These are phyloP conservation scores for Dicyrtoma fusca DNA, from an alignment of 2,888 invertebrate species.

Conservation along the genomic window DNA sequence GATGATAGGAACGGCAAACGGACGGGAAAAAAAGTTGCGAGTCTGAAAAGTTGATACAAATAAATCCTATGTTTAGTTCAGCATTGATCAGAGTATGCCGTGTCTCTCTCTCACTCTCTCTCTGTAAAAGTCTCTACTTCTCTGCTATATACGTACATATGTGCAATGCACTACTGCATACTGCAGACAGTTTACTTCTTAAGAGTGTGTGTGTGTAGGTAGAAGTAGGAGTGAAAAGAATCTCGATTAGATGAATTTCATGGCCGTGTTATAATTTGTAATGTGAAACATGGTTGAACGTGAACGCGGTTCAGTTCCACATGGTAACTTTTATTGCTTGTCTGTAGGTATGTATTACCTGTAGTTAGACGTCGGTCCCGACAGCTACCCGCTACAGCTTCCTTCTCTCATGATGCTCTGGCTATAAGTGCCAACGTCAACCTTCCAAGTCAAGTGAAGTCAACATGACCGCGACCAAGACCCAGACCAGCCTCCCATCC, in stretches of 20 bases:
- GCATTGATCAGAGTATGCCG: too few species aligned
- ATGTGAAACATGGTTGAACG: slow-evolving; percentile 27
- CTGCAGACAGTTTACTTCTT: too few species aligned
- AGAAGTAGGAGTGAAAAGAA: slow-evolving; percentile 23
- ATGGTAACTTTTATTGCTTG: slow-evolving; percentile 6
- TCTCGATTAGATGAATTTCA: slow-evolving; percentile 35
- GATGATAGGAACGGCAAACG: too few species aligned
- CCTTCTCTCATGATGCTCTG: background rate
- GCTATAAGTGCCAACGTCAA: slow-evolving; percentile 1
- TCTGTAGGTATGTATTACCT: background rate
- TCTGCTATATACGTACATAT: background rate
- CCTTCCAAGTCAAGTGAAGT: background rate
- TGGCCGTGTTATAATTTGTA: slow-evolving; percentile 36
- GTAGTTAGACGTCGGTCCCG: background rate
- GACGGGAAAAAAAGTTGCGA: too few species aligned
- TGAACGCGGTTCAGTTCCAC: slow-evolving; percentile 5
- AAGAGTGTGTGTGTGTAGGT: slow-evolving; percentile 11
- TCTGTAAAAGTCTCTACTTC: too few species aligned
- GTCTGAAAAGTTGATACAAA: too few species aligned
- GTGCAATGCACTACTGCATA: too few species aligned
- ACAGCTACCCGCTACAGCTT: background rate
- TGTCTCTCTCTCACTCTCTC: too few species aligned
- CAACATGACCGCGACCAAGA: too few species aligned
- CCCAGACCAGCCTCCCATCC: too few species aligned
- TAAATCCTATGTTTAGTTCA: too few species aligned